Evolutionary conservation across 1,140 invertebrate genomes (phyloP), one percentile per base, ranked within the genome.

Genomic region (Lordiphosa stackelbergi): DNA sequence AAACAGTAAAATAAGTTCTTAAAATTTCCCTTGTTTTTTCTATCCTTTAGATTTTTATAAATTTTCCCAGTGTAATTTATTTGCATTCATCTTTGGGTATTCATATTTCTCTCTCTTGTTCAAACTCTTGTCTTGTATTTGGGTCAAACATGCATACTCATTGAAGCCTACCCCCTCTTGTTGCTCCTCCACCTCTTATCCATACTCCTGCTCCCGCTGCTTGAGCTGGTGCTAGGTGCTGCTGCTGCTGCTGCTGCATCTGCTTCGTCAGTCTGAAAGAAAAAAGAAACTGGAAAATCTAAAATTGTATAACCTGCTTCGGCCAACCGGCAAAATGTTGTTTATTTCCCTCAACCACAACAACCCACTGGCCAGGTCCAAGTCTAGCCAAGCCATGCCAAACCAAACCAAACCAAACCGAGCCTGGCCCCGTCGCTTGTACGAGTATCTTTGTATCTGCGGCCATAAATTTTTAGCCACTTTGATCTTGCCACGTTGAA

Each of bases 101-200:
- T 62, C 66, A 54, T 70, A 69, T 62, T 49, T 60, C 13, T 36
- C 49, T 45, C 36, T 52, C 56, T 37, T 48, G 60, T 49, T 52
- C 41, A 38, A 31, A 13, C 11, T 63, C 53, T 68, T 47, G 38
- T 54, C 70, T 59, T 63, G 75, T 75, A 83, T 83, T 84, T 83
- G 73, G 77, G 77, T 83, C 77, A 83, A 83, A 77, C 73, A 84
- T 81, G 77, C 78, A 83, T 77, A 83, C 77, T 81, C 77, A 81
- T 75, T 81, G 77, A 43, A 46, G 43, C 24, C 24, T 13, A 34
- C 31, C n/a, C 42, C 42, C 53, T 16, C 46, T 19, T 66, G 35
- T 54, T 53, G 40, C 45, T 34, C 36, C 64, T 66, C 49, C 64
- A 68, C 63, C 60, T 60, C 34, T 66, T 66, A 66, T 55, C 22